Evolutionary conservation across 2,888 invertebrate species (phyloP).

Genomic region (Rotaria macrura): DNA sequence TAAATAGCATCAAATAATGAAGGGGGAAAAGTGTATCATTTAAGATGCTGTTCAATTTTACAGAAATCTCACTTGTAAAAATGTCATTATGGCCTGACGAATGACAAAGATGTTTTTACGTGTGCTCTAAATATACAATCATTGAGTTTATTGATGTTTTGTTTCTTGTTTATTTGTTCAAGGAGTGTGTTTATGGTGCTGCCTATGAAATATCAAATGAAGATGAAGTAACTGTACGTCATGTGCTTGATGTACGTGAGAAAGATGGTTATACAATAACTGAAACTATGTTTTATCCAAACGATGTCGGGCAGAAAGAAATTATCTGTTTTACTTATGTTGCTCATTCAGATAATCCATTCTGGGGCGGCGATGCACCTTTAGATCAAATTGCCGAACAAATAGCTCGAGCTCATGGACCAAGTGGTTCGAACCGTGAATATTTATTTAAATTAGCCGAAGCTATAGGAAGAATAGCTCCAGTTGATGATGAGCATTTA

Average conservation of each 20-base stretch:
- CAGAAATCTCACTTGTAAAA: too few species aligned
- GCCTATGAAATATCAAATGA: conserved; percentile 71
- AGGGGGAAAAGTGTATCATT: not conserved
- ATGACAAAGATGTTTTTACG: too few species aligned
- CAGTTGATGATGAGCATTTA: not conserved
- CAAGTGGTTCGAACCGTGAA: conserved; percentile 79
- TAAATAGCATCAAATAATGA: not conserved
- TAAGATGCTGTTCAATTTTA: not conserved
- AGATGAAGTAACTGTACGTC: conserved; percentile 60
- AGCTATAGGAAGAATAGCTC: not conserved
- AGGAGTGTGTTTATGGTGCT: conserved; percentile 73
- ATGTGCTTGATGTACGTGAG: conserved; percentile 77
- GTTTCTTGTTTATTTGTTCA: conserved; percentile 36
- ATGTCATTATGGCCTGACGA: too few species aligned
- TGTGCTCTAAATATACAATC: too few species aligned
- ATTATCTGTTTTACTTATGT: conserved; percentile 64
- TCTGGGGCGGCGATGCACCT: conserved; percentile 59
- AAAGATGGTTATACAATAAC: conserved; percentile 76
- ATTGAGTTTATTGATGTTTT: not conserved
- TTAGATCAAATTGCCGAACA: conserved; percentile 72
- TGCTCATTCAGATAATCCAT: conserved; percentile 68
- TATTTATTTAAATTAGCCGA: conserved; percentile 74
- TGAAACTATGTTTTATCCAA: conserved; percentile 63
- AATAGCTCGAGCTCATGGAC: conserved; percentile 62
- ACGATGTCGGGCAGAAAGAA: conserved; percentile 36